phyloP scores from a whole-genome alignment of 2,888 invertebrate genomes.

The Arctia plantaginis region DNA sequence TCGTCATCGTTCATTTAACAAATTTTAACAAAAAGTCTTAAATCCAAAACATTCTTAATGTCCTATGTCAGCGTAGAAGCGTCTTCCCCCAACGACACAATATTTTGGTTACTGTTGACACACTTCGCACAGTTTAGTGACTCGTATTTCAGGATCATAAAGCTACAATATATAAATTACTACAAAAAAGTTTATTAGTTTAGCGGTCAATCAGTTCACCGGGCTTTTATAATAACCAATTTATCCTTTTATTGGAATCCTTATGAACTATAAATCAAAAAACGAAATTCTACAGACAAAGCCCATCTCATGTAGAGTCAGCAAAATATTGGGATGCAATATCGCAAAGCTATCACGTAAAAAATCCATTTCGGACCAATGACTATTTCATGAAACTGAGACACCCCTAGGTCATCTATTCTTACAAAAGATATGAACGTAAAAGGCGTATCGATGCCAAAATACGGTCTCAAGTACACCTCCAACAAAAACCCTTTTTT shows the following conservation, averaged over 20 bases:
- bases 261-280: slow-evolving; percentile 1
- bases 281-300: slow-evolving; percentile 8
- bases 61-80: background rate
- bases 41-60: background rate
- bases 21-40: background rate
- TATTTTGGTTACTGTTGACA: background rate
- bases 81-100: background rate
- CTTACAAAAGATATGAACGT: slow-evolving; percentile 28
- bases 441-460: slow-evolving; percentile 33
- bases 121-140: too few relatives aligned
- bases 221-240: background rate
- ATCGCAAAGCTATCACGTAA: slow-evolving; percentile 12
- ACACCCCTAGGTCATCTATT: slow-evolving; percentile 24
- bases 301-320: slow-evolving; percentile 2
- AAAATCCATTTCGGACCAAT: slow-evolving; percentile 21
- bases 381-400: slow-evolving; percentile 25
- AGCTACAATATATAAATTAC: background rate
- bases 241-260: background rate
- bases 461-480: slow-evolving; percentile 43
- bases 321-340: slow-evolving; percentile 11
- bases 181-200: background rate
- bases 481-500: slow-evolving; percentile 52
- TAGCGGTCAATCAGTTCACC: background rate
- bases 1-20: too few relatives aligned
- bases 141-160: too few relatives aligned